Evolutionary conservation across 1,140 invertebrate genomes (phyloP), one percentile per base, ranked within the genome.

Genomic region (Pogonus chalceus): DNA sequence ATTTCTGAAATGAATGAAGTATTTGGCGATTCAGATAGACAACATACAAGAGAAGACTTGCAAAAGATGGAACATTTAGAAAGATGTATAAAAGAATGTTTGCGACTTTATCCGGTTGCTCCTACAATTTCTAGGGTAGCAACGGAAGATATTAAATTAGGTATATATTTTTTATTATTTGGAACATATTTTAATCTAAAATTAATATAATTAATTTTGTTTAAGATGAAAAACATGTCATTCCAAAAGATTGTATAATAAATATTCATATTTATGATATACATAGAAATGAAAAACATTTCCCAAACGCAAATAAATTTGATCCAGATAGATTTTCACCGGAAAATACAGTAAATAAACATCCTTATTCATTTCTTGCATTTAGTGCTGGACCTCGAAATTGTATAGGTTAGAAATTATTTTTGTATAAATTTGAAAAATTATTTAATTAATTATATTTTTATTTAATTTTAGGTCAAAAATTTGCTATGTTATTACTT

Each of bases 401-500:
- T 60, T 85, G 82, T 56, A 83, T 85, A 37, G 82, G 82, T 80
- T 64, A 65, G 57, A n/a, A n/a, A n/a, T n/a, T n/a, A n/a, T n/a
- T n/a, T n/a, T n/a, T n/a, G n/a, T n/a, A 43, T 18, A 23, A 56
- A 51, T 51, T 35, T 52, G 2, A n/a, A 9, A 35, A 23, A 26
- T 2, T 10, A n/a, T 21, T 20, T 21, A 9, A 49, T n/a, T 1
- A 49, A 22, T 47, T 22, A 49, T 54, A 35, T 37, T 35, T 23
- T 10, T 50, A 18, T 22, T 35, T 60, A 26, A 57, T 63, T 68
- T 18, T 57, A 80, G 84, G 84, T 39, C 84, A 87, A 65, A 86
- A 82, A 66, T 90, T 88, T 68, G 87, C 87, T 3, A 74, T 85
- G 67, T 63, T 87, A n/a, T n/a, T n/a, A n/a, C n/a, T n/a, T n/a